Conservation (phyloP, 2,888 invertebrate genomes). For the Busseola fusca region DNA sequence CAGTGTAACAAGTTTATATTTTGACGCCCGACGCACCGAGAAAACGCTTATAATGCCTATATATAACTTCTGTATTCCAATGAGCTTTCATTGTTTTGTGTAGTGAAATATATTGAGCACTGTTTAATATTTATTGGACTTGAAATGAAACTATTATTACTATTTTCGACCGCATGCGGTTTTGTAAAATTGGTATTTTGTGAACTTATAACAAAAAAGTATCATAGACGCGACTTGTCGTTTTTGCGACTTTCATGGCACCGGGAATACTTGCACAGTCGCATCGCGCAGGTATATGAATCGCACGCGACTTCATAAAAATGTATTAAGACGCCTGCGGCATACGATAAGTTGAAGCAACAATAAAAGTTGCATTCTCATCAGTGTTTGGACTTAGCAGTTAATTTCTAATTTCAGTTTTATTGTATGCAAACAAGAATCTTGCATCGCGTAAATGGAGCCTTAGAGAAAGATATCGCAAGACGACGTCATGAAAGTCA, state of each 20-base stretch:
- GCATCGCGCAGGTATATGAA: background rate
- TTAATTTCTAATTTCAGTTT: background rate
- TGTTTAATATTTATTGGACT: conserved; percentile 35
- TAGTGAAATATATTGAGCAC: conserved; percentile 51
- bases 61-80: conserved; percentile 31
- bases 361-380: background rate
- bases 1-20: conserved; percentile 48
- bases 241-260: background rate
- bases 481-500: background rate
- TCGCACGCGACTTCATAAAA: background rate
- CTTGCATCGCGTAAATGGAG: no score
- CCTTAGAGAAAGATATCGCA: background rate
- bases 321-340: background rate
- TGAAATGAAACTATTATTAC: conserved; percentile 14
- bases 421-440: no score
- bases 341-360: background rate
- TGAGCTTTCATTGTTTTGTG: conserved; percentile 20
- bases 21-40: conserved; percentile 55
- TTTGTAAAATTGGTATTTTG: conserved; percentile 27
- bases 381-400: background rate
- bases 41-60: conserved; percentile 47
- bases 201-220: conserved; percentile 10
- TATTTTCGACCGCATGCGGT: conserved; percentile 25
- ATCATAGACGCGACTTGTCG: background rate
- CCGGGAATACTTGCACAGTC: background rate